Evolutionary conservation across 2,113 vertebrate genomes (phyloP), one percentile per base, ranked within the genome.

Genomic region (Urocynchramus pylzowi): DNA sequence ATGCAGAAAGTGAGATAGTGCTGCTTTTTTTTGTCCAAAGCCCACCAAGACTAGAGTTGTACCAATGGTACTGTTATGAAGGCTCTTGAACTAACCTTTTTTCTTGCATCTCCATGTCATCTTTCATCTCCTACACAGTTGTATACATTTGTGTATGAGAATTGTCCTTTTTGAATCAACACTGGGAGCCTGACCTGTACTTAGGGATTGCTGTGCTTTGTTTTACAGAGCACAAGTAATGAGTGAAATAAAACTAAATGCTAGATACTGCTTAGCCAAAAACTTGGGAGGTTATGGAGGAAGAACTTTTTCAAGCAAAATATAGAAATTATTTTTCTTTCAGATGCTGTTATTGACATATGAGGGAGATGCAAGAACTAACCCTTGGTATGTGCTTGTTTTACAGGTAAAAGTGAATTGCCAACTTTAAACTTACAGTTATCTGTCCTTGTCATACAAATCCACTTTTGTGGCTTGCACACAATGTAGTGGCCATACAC

Each of bases 401-500:
- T 86, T 69, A 56, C 10, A 71, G 6, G 13, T 81, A 20, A 1
- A 4, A 64, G 35, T 44, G n/a, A 64, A 3, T 6, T 56, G 35
- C 60, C 2, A 13, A 11, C 26, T 76, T 59, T 23, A 83, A 27
- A 28, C 22, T 80, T 50, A 2, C 4, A 65, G 26, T 11, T 65
- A 23, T 65, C 11, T 52, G 17, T 53, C 14, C 28, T 33, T 49
- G 8, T 42, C 8, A 26, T 53, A 52, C 6, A 56, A 80, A 84
- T 10, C 6, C 30, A 60, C 12, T 56, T 80, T 12, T n/a, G 30
- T 54, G 7, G 9, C 53, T 79, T 86, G 16, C 18, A 68, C 12
- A 61, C 3, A 41, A 28, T 0, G 0, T 53, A 8, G 39, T 47
- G 4, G 3, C 27, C 5, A 27, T 31, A 61, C 6, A 17, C 9